These are phyloP conservation scores for Ochotona curzoniae DNA, from an alignment of 2,113 vertebrate species.

Conservation along the genomic window DNA sequence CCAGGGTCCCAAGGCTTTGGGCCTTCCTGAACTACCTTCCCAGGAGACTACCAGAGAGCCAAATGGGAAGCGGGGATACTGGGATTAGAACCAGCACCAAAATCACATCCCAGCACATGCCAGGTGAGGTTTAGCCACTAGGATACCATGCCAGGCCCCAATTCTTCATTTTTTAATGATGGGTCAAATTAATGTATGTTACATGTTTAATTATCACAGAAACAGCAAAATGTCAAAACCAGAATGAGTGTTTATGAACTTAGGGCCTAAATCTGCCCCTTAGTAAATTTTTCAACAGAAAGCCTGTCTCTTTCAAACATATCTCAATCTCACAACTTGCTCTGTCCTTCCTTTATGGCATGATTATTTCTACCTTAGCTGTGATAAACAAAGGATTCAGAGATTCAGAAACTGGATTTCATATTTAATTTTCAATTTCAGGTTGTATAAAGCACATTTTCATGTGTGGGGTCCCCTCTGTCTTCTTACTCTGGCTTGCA, in stretches of 20 bases:
- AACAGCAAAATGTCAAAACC: conserved; percentile 39
- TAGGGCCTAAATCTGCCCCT: neutral
- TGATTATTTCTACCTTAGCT: conserved; percentile 63
- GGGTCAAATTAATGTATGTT: neutral
- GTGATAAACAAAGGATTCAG: conserved; percentile 54
- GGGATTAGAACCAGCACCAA: too few relatives aligned
- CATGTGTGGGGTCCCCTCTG: neutral
- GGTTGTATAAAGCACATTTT: conserved; percentile 57
- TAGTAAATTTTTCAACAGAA: neutral
- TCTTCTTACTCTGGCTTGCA: too few relatives aligned
- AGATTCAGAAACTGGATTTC: conserved; percentile 64
- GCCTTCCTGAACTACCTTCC: too few relatives aligned
- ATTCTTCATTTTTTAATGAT: conserved; percentile 29
- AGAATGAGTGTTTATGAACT: neutral
- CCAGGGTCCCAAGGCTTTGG: too few relatives aligned
- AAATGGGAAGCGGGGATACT: too few relatives aligned
- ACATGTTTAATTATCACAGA: neutral
- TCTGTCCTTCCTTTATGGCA: neutral
- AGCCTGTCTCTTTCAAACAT: neutral
- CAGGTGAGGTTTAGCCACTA: too few relatives aligned
- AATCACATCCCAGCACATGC: too few relatives aligned
- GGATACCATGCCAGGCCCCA: too few relatives aligned
- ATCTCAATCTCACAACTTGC: neutral
- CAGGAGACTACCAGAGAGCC: too few relatives aligned
- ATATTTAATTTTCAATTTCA: conserved; percentile 69